phyloP scores from a whole-genome alignment of 2,888 invertebrate genomes.

The Cosmia trapezina region DNA sequence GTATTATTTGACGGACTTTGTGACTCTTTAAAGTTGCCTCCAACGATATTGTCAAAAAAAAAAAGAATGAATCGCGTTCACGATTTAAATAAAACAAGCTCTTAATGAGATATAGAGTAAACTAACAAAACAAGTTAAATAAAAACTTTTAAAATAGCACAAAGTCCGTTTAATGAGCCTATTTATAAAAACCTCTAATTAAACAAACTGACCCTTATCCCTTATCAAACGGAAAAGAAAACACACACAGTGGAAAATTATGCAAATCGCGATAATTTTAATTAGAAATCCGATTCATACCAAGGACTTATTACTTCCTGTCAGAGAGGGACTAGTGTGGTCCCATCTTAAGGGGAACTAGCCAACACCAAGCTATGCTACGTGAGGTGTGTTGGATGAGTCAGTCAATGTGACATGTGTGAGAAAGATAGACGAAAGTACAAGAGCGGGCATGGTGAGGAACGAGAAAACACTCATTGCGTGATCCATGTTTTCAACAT shows the following conservation, averaged over 20 bases:
- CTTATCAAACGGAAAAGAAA: slow-evolving; percentile 43
- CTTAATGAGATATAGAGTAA: too few species aligned
- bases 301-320: slow-evolving; percentile 65
- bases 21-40: not conserved
- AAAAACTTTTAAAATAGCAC: not conserved
- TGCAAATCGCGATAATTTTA: slow-evolving; percentile 58
- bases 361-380: slow-evolving; percentile 27
- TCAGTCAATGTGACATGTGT: not conserved
- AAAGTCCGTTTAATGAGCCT: not conserved
- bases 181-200: slow-evolving; percentile 32
- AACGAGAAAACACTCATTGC: not conserved
- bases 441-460: not conserved
- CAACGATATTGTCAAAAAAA: not conserved
- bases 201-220: slow-evolving; percentile 27
- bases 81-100: not conserved
- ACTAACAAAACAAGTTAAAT: too few species aligned
- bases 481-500: not conserved
- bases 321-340: slow-evolving; percentile 49
- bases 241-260: slow-evolving; percentile 52
- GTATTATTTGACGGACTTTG: not conserved
- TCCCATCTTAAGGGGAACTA: slow-evolving; percentile 46
- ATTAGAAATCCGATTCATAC: slow-evolving; percentile 64
- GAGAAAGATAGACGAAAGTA: not conserved
- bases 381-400: not conserved
- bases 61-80: not conserved